Evolutionary conservation across 2,113 vertebrate species (phyloP).

Genomic region (Tapirus terrestris): DNA sequence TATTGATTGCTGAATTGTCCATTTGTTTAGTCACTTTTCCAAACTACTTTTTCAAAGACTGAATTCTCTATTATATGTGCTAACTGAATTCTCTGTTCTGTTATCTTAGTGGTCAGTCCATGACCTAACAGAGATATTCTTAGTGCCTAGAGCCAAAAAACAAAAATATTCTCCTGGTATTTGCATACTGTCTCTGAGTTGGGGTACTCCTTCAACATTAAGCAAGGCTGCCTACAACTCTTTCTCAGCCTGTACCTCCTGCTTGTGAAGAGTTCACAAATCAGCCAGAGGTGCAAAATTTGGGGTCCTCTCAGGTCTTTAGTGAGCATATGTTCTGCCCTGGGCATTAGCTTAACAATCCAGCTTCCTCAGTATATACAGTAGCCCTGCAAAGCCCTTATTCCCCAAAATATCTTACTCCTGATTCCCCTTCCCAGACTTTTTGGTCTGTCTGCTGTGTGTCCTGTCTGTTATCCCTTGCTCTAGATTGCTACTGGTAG

Average conservation of each 20-base stretch:
- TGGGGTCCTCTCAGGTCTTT: background rate
- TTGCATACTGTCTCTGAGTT: background rate
- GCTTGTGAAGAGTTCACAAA: background rate
- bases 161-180: background rate
- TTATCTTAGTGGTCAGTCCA: background rate
- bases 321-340: background rate
- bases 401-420: background rate
- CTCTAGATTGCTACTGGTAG: background rate
- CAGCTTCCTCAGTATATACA: background rate
- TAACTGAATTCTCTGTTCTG: background rate
- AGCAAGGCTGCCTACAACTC: background rate
- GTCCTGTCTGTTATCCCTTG: background rate
- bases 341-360: background rate
- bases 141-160: background rate
- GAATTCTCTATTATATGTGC: background rate
- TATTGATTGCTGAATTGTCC: background rate
- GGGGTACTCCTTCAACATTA: background rate
- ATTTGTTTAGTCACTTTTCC: background rate
- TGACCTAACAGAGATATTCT: background rate
- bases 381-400: background rate
- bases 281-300: background rate
- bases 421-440: background rate
- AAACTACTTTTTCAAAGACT: background rate
- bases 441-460: background rate
- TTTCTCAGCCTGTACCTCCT: background rate